Evolutionary conservation across 2,797 vertebrate species (phyloP).

Genomic region (Sciurus carolinensis): DNA sequence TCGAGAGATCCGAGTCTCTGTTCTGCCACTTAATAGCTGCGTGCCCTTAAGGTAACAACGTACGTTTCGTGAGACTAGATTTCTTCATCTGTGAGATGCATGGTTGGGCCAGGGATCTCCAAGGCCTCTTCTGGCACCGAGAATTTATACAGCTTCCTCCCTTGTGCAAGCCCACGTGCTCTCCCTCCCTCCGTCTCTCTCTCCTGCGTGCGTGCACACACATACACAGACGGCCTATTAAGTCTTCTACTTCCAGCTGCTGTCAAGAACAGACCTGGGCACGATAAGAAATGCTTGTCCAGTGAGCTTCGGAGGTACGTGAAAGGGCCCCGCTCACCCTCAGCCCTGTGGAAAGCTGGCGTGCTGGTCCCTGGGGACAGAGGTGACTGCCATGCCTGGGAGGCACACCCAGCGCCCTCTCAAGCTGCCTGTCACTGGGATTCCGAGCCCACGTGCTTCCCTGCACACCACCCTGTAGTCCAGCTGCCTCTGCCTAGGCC

Average conservation of each 20-base stretch:
- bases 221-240: neutral
- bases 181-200: neutral
- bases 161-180: neutral
- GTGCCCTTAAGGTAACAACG: neutral
- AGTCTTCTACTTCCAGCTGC: conserved; percentile 14
- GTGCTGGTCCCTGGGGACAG: neutral
- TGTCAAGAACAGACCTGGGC: neutral
- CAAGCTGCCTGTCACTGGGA: neutral
- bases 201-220: neutral
- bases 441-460: neutral
- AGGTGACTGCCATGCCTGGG: neutral
- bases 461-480: neutral
- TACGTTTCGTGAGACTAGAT: conserved; percentile 2
- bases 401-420: neutral
- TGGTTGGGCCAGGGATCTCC: neutral
- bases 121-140: neutral
- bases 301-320: neutral
- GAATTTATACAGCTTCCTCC: neutral
- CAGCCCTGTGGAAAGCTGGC: neutral
- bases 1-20: conserved; percentile 28
- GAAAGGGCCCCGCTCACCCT: neutral
- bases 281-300: conserved; percentile 19
- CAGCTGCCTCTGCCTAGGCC: neutral
- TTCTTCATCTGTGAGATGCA: conserved; percentile 45
- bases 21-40: conserved; percentile 31